A percentile compares a stretch with the other conserved stretches of the same genome.
phyloP scores from a whole-genome alignment of 37 sponge, comb jelly and placozoan genomes.

The Cliona cf. orientalis region DNA sequence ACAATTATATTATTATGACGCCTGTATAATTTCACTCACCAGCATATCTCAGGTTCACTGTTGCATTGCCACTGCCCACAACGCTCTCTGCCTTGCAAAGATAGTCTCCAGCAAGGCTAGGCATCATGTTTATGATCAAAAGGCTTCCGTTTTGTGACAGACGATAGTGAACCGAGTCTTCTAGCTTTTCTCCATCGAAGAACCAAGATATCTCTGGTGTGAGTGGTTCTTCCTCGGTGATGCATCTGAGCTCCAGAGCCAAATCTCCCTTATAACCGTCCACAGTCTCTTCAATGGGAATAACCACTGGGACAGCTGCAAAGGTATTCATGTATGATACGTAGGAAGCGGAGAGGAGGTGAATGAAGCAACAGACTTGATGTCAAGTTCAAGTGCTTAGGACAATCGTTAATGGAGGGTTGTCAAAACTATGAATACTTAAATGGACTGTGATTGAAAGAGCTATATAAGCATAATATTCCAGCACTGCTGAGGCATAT shows the following conservation, averaged over 20 bases:
- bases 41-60: conserved; percentile 13
- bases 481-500: too few species aligned
- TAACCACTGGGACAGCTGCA: conserved; percentile 14
- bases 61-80: conserved; percentile 25
- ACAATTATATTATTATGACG: too few species aligned
- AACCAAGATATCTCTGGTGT: conserved; percentile 4
- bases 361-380: too few species aligned
- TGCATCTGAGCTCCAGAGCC: conserved; percentile 7
- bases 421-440: too few species aligned
- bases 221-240: background rate
- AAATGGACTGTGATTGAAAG: too few species aligned
- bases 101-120: conserved; percentile 29
- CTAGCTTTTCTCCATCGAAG: background rate
- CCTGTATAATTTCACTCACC: conserved; percentile 13
- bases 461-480: too few species aligned
- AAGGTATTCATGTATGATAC: too few species aligned
- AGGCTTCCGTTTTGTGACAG: conserved; percentile 33
- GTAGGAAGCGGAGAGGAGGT: too few species aligned
- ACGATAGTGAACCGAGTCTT: background rate
- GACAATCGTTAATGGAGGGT: too few species aligned
- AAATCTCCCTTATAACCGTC: conserved; percentile 14
- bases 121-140: conserved; percentile 9
- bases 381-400: too few species aligned
- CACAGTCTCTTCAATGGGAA: background rate
- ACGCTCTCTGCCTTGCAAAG: conserved; percentile 36